phyloP scores from a whole-genome alignment of 2,888 invertebrate genomes.

The Noctua janthina region DNA sequence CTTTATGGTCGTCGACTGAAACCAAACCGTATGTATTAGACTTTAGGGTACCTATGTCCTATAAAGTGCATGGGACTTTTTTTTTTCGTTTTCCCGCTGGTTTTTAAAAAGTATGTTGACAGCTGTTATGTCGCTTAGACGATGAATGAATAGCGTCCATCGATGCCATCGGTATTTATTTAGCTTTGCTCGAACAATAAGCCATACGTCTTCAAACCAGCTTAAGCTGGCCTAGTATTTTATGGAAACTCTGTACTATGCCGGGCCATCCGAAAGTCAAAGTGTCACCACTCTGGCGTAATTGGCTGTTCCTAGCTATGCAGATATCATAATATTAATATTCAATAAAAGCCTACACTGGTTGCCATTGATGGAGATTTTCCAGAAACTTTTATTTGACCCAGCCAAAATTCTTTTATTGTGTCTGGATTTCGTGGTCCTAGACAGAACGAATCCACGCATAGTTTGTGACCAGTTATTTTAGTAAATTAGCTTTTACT shows the following conservation, averaged over 20 bases:
- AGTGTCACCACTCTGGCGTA: background rate
- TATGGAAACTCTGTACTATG: background rate
- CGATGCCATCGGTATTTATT: background rate
- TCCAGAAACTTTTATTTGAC: background rate
- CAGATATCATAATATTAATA: background rate
- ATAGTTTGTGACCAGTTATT: slow-evolving; percentile 10
- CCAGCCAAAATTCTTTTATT: slow-evolving; percentile 16
- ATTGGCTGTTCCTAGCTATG: background rate
- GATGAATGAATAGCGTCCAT: background rate
- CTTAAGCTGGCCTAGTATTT: background rate
- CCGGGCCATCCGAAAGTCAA: background rate
- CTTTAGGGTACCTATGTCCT: slow-evolving; percentile 14
- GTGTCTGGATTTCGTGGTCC: background rate
- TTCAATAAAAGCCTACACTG: background rate
- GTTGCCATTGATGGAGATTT: background rate
- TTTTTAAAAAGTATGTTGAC: slow-evolving; percentile 27
- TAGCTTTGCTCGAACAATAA: background rate
- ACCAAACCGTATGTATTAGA: slow-evolving; percentile 29
- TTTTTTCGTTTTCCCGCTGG: slow-evolving; percentile 2
- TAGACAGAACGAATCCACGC: background rate
- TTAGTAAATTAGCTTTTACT: background rate
- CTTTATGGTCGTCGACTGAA: slow-evolving; percentile 43
- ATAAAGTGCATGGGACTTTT: background rate
- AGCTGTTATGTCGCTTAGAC: slow-evolving; percentile 10
- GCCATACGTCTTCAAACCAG: background rate